Evolutionary conservation across 2,113 vertebrate genomes (phyloP), one percentile per base, ranked within the genome.

Genomic region (Perca fluviatilis): DNA sequence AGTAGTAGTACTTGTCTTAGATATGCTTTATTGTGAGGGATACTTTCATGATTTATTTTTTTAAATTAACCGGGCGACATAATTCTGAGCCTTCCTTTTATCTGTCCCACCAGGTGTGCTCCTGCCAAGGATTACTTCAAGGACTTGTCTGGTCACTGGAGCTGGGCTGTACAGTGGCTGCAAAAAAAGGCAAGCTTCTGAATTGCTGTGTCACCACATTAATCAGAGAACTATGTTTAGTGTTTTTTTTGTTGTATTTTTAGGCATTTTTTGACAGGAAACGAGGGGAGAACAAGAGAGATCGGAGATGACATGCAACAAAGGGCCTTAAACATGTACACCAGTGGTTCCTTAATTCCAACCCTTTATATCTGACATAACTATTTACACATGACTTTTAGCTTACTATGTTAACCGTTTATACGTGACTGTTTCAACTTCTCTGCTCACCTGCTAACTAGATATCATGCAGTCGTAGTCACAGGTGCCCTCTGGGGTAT

Each of bases 91-190:
- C 23, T 43, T 66, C 5, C 23, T 27, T 3, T 50, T 15, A 3
- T 75, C 6, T 71, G 0, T 85, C 75, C 89, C n/a, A 30, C 68
- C 89, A 99, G 98, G 94, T 99, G 98, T 89, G 87, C 96, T 88
- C 96, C 97, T 78, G 98, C 98, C 56, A 99, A 99, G 91, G 98
- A 99, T 74, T 99, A 99, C 90, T 99, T 99, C 93, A 99, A 99
- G 89, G 98, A 99, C 77, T 96, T 99, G 81, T 99, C 98, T 14
- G 97, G 98, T 79, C 98, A 99, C 86, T 99, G 98, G 98, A 99
- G 98, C 63, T 99, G 98, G 98, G 98, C 98, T 2, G 98, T 99
- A 13, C 98, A 99, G 93, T 99, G 98, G 98, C 93, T 99, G 5
- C 98, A 99, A 86, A 99, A 99, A 77, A 99, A 99, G 97, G 98